Conservation (phyloP, 2,113 vertebrate species). For the Anser brachyrhynchus region DNA sequence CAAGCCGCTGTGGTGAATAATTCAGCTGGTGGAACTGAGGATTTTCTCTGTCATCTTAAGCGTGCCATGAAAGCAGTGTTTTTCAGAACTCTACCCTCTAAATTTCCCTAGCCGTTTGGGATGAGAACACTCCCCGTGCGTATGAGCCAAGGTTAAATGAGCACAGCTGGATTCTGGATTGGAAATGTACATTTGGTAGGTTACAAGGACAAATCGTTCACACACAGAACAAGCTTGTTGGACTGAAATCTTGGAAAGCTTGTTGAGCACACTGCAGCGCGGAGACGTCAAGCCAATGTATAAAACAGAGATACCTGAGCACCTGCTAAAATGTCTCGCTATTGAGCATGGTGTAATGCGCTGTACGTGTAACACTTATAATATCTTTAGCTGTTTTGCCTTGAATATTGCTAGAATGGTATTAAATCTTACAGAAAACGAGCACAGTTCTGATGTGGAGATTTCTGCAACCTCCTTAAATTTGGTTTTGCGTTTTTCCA, state of each 20-base stretch:
- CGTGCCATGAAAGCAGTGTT: not conserved
- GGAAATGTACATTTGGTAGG: not conserved
- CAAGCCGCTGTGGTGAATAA: not conserved
- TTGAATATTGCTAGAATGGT: rapidly evolving
- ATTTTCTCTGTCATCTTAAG: not conserved
- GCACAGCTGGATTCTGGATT: constrained; percentile 53
- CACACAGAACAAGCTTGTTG: constrained; percentile 18
- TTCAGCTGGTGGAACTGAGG: not conserved
- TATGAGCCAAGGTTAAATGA: constrained; percentile 54
- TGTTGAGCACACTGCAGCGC: not conserved
- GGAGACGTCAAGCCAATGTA: not conserved
- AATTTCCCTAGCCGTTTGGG: not conserved
- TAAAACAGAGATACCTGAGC: constrained; percentile 26
- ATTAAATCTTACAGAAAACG: not conserved
- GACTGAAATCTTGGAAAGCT: constrained; percentile 17
- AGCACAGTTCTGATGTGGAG: not conserved
- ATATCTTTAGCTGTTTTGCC: not conserved
- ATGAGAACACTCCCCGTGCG: not conserved
- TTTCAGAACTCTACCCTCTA: constrained; percentile 19
- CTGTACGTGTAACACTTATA: not conserved
- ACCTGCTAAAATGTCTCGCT: constrained; percentile 15
- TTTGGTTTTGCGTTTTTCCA: not conserved
- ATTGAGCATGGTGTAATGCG: not conserved
- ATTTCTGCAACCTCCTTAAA: not conserved
- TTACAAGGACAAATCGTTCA: not conserved